Evolutionary conservation across 1,140 invertebrate genomes (phyloP), one percentile per base, ranked within the genome.

Genomic region (Pseudobourletiella spinata): DNA sequence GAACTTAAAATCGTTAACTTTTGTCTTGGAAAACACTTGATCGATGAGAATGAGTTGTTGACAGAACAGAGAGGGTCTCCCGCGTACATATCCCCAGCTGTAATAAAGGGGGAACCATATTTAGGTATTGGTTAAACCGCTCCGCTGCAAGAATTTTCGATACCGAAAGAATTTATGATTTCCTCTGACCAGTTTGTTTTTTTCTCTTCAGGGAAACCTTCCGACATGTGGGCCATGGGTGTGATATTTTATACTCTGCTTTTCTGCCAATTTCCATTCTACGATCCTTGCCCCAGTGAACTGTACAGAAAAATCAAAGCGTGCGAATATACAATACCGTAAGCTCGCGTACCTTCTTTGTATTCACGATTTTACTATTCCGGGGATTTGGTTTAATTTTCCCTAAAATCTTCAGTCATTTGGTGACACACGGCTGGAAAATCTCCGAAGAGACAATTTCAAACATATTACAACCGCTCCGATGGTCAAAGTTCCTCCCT

Each of bases 231-330:
- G 88, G 87, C 88, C 2, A 71, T 90, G 1, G 88, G 88, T 4
- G 86, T 91, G 24, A 84, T 90, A 3, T 74, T 90, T 4, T 91
- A 84, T 73, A 89, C 87, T 1, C 89, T 90, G 86, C 76, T 91
- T 2, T 90, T 87, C 74, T 87, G 87, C n/a, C 86, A 89, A 74
- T 89, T 90, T 73, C 88, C 88, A 0, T 91, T 90, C 77, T 90
- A 88, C 72, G 86, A 90, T 72, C 84, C 81, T 35, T 83, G 80
- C 69, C 83, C 87, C 1, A 83, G 85, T 14, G 84, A 88, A 74
- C 75, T 91, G n/a, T 90, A 89, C 71, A 82, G 82, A 64, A 86
- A 88, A 72, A 90, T 90, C 30, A 85, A 84, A 76, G 74, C 79
- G 35, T 83, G 80, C 8, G 83, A 84, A 64, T 86, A 82, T 72